These are phyloP conservation scores for Hypomesus transpacificus DNA, from an alignment of 2,113 vertebrate genomes.

Conservation along the genomic window DNA sequence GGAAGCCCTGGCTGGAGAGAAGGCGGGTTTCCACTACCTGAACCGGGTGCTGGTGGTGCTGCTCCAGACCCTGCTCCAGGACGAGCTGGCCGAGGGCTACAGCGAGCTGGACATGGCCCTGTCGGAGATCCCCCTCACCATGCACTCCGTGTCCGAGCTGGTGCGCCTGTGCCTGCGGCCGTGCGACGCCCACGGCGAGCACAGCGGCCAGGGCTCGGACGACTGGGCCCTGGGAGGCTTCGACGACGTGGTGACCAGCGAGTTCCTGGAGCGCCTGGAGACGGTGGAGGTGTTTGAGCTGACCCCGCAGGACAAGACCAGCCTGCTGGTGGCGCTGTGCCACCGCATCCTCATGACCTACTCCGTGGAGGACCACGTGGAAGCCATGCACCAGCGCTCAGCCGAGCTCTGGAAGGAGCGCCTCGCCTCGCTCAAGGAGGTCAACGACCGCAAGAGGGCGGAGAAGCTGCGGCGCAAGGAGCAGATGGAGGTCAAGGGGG, in stretches of 20 bases:
- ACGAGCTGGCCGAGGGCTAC: slow-evolving; percentile 95
- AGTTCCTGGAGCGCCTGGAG: slow-evolving; percentile 91
- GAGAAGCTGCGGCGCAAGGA: slow-evolving; percentile 88
- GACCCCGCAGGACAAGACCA: slow-evolving; percentile 85
- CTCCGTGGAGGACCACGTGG: slow-evolving; percentile 92
- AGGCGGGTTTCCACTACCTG: slow-evolving; percentile 88
- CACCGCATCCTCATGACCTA: slow-evolving; percentile 98
- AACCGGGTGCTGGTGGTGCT: slow-evolving; percentile 91
- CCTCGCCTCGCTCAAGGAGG: slow-evolving; percentile 87
- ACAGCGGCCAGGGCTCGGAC: slow-evolving; percentile 74
- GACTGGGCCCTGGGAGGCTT: slow-evolving; percentile 71
- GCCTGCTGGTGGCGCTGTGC: slow-evolving; percentile 84
- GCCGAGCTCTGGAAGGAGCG: slow-evolving; percentile 95
- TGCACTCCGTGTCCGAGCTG: slow-evolving; percentile 91
- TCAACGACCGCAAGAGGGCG: slow-evolving; percentile 89
- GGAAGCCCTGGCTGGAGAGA: slow-evolving; percentile 88
- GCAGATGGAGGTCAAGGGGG: slow-evolving; percentile 80
- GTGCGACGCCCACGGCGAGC: slow-evolving; percentile 84
- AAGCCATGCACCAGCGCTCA: slow-evolving; percentile 83
- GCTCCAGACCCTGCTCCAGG: slow-evolving; percentile 91
- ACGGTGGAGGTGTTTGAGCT: slow-evolving; percentile 91
- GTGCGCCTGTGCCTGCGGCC: slow-evolving; percentile 89
- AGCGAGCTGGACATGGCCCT: slow-evolving; percentile 91
- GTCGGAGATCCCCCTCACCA: slow-evolving; percentile 92
- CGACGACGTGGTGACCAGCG: slow-evolving; percentile 87